Percentiles rank a stretch among this genome's conserved stretches.
Conservation (phyloP, 1,140 invertebrate genomes). For the Archegozetes longisetosus region DNA sequence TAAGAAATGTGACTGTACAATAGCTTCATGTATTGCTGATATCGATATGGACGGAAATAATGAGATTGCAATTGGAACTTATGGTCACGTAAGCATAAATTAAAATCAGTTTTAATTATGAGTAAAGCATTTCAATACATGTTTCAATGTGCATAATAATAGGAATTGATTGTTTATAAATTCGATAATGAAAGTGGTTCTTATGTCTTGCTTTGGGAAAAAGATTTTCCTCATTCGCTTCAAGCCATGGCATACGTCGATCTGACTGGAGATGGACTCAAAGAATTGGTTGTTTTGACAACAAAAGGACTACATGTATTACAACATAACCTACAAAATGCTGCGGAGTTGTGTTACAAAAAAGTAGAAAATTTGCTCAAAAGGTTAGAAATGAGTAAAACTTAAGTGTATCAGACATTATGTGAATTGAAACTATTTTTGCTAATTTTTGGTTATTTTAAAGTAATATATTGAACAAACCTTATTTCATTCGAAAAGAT, state of each 20-base stretch:
- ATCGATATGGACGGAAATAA: slow-evolving; percentile 52
- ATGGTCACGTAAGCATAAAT: slow-evolving; percentile 35
- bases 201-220: slow-evolving; percentile 16
- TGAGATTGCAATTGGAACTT: slow-evolving; percentile 54
- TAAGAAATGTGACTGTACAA: slow-evolving; percentile 39
- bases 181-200: slow-evolving; percentile 14
- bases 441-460: neutral
- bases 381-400: neutral
- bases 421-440: neutral
- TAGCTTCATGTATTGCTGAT: slow-evolving; percentile 45
- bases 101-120: neutral
- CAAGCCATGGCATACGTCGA: slow-evolving; percentile 44
- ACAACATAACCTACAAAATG: slow-evolving; percentile 29
- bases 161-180: slow-evolving; percentile 45
- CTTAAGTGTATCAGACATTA: neutral
- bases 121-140: neutral
- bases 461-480: too few relatives aligned
- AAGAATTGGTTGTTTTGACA: slow-evolving; percentile 47
- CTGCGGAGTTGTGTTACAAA: neutral
- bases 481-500: too few relatives aligned
- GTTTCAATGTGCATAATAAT: slow-evolving; percentile 17
- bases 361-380: neutral
- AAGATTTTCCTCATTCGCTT: slow-evolving; percentile 40
- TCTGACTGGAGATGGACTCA: slow-evolving; percentile 49
- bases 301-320: slow-evolving; percentile 48